A percentile compares a stretch with the other conserved stretches of the same genome.
These are phyloP conservation scores for Darevskia nairensis DNA, from an alignment of 2,797 vertebrate genomes.

Conservation along the genomic window DNA sequence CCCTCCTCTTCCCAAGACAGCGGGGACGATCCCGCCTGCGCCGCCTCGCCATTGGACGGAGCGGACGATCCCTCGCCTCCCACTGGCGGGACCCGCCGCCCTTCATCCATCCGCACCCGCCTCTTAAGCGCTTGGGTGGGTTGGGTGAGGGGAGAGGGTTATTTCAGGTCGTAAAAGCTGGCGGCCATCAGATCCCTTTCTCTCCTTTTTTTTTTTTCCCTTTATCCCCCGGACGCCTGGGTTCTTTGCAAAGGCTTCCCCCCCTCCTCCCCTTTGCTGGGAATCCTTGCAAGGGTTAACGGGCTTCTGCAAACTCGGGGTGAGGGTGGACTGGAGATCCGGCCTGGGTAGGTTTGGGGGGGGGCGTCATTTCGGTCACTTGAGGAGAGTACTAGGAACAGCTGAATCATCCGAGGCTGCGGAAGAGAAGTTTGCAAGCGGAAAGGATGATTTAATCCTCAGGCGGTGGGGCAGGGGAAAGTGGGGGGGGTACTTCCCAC, in stretches of 20 bases:
- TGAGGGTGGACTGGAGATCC: background rate
- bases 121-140: background rate
- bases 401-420: background rate
- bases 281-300: background rate
- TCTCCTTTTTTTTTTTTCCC: background rate
- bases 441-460: slow-evolving; percentile 14
- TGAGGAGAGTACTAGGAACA: background rate
- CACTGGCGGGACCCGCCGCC: slow-evolving; percentile 25
- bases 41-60: slow-evolving; percentile 27
- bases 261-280: background rate
- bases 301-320: background rate
- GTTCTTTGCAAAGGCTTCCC: no score
- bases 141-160: background rate
- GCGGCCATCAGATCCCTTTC: slow-evolving; percentile 64
- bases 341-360: background rate
- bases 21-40: slow-evolving; percentile 38
- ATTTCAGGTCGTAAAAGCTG: background rate
- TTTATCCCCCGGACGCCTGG: background rate
- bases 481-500: background rate
- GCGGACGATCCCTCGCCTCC: background rate
- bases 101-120: background rate
- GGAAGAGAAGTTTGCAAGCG: background rate
- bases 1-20: background rate
- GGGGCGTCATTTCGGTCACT: background rate
- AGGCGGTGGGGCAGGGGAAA: background rate